Percentiles rank a stretch among this genome's conserved stretches.
Conservation (phyloP, 2,888 invertebrate genomes). For the Drosophila fungiperda region DNA sequence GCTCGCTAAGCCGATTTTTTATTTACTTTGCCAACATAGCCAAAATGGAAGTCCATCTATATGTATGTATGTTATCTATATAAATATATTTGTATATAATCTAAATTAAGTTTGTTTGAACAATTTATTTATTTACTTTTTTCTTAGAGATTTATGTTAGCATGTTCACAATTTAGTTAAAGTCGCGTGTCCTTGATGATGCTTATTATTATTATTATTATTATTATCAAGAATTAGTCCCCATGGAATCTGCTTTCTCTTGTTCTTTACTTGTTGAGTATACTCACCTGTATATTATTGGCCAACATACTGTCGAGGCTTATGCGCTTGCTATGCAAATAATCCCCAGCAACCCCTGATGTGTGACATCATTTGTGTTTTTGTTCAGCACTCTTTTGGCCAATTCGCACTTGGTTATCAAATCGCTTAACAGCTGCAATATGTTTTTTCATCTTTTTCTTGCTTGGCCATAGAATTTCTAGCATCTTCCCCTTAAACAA, state of each 20-base stretch:
- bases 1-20: slow-evolving; percentile 37
- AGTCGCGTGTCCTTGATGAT: background rate
- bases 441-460: background rate
- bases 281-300: background rate
- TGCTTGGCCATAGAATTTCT: background rate
- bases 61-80: background rate
- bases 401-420: background rate
- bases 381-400: background rate
- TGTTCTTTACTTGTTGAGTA: background rate
- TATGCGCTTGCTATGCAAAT: background rate
- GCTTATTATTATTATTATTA: background rate
- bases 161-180: background rate
- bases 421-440: background rate
- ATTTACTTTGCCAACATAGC: slow-evolving; percentile 7
- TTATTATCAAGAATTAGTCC: background rate
- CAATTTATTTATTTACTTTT: background rate
- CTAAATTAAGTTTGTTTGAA: background rate
- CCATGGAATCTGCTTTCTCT: background rate
- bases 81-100: background rate
- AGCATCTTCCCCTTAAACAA: background rate
- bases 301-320: background rate
- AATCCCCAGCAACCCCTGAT: background rate
- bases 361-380: background rate
- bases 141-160: background rate
- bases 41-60: background rate